Evolutionary conservation across 1,140 invertebrate species (phyloP), one percentile per base, ranked within the genome.

Genomic region (Pygmarrhopalites habei): DNA sequence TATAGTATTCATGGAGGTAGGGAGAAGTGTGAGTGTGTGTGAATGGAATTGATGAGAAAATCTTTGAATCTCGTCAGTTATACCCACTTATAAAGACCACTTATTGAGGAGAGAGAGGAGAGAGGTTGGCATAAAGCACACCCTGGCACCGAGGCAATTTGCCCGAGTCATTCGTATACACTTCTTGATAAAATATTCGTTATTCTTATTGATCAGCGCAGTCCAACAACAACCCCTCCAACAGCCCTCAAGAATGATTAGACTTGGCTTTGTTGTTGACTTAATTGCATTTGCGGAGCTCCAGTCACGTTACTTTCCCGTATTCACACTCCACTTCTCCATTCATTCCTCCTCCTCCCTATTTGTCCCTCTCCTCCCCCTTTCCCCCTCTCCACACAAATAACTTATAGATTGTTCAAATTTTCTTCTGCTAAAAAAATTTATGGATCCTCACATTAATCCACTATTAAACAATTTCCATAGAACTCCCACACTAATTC

Each of bases 51-150:
- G 56, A 63, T 68, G 62, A 68, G 66, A 68, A 68, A 68, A 68
- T 68, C 59, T 65, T 68, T 68, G 65, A 68, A 68, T 68, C 62
- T 64, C 30, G 32, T 15, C 66, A 68, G 66, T 68, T 68, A 62
- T 65, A 62, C 62, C 58, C 66, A 68, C 62, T 68, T 68, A 60
- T 46, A n/a, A 62, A 68, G 66, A 65, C 58, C 66, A 68, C 62
- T 68, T 68, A 60, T 46, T 58, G 62, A 52, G 58, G 15, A 47
- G 53, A 53, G 26, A 49, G 25, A 26, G 7, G 2, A 32, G 28
- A 26, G 58, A 62, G 65, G 65, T 68, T 62, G 56, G 66, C 66
- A 68, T 68, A 68, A 64, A 68, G 66, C 62, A 68, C 66, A 62
- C 44, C 44, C 66, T 68, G 66, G 66, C 55, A 68, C 66, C 57